phyloP scores from a whole-genome alignment of 92 coral and sea anemone genomes.

The Zoanthus solanderi region DNA sequence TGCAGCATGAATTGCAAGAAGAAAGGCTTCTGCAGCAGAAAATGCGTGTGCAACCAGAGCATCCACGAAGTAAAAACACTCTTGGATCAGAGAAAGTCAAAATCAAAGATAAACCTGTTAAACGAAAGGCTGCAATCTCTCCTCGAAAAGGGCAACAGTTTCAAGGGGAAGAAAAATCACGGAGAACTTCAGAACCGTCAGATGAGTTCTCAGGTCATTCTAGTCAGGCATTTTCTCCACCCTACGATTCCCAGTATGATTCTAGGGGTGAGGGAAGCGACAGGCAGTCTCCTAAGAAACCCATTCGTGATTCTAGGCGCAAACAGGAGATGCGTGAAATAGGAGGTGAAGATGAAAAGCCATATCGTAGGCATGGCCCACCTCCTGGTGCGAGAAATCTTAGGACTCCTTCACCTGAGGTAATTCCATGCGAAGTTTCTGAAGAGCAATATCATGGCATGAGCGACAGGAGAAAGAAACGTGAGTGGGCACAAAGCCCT shows the following conservation, averaged over 20 bases:
- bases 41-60: slow-evolving; percentile 5
- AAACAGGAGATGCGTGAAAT: slow-evolving; percentile 9
- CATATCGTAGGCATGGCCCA: slow-evolving; percentile 16
- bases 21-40: neutral
- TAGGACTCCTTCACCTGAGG: slow-evolving; percentile 30
- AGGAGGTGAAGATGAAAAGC: slow-evolving; percentile 11
- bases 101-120: slow-evolving; percentile 21
- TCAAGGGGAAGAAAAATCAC: slow-evolving; percentile 12
- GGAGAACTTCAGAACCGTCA: slow-evolving; percentile 19
- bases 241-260: slow-evolving; percentile 25
- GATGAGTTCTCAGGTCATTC: slow-evolving; percentile 14
- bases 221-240: slow-evolving; percentile 26
- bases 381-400: neutral
- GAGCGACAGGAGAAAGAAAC: slow-evolving; percentile 25
- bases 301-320: slow-evolving; percentile 15
- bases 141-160: neutral
- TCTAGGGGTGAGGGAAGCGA: slow-evolving; percentile 27
- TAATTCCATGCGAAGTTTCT: neutral
- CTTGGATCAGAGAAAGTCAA: slow-evolving; percentile 3
- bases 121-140: slow-evolving; percentile 16
- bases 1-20: slow-evolving; percentile 5
- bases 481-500: slow-evolving; percentile 17
- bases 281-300: slow-evolving; percentile 29
- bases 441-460: slow-evolving; percentile 11
- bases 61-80: slow-evolving; percentile 13